phyloP scores from a whole-genome alignment of 2,797 vertebrate genomes.

The Heteromormyrus szaboi region DNA sequence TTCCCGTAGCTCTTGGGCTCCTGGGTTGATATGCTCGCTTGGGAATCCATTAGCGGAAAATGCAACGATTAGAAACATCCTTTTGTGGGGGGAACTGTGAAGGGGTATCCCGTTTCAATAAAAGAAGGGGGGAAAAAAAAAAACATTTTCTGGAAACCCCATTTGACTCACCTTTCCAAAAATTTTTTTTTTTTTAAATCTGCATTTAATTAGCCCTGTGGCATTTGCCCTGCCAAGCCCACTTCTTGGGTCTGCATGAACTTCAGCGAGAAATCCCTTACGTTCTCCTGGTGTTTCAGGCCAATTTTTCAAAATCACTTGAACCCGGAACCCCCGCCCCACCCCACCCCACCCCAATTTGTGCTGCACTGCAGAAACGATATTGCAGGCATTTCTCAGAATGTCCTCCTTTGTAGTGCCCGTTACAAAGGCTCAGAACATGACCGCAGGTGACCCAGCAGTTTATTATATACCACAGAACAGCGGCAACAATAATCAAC shows the following conservation, averaged over 20 bases:
- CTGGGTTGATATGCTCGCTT: conserved; percentile 21
- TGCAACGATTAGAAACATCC: conserved; percentile 24
- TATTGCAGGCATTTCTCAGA: conserved; percentile 1
- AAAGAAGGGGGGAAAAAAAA: neutral
- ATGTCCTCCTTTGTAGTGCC: neutral
- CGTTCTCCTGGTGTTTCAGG: neutral
- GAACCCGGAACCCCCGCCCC: neutral
- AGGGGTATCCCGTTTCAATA: conserved; percentile 18
- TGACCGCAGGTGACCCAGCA: neutral
- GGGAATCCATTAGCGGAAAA: conserved; percentile 25
- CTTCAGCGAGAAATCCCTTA: neutral
- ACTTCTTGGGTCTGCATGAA: neutral
- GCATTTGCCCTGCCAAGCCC: neutral
- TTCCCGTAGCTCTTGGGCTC: neutral
- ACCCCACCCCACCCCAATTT: neutral
- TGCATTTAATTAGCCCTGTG: conserved; percentile 17
- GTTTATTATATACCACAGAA: neutral
- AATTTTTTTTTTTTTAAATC: neutral
- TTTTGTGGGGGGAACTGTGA: conserved; percentile 13
- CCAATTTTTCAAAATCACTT: neutral
- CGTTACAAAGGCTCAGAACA: neutral
- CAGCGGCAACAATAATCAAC: neutral
- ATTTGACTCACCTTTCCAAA: conserved; percentile 25
- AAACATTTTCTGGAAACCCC: conserved; percentile 8
- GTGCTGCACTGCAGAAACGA: neutral